Percentiles rank a stretch among this genome's conserved stretches.
These are phyloP conservation scores for Platyrinchus mystaceus DNA, from an alignment of 2,797 vertebrate genomes.

Conservation along the genomic window DNA sequence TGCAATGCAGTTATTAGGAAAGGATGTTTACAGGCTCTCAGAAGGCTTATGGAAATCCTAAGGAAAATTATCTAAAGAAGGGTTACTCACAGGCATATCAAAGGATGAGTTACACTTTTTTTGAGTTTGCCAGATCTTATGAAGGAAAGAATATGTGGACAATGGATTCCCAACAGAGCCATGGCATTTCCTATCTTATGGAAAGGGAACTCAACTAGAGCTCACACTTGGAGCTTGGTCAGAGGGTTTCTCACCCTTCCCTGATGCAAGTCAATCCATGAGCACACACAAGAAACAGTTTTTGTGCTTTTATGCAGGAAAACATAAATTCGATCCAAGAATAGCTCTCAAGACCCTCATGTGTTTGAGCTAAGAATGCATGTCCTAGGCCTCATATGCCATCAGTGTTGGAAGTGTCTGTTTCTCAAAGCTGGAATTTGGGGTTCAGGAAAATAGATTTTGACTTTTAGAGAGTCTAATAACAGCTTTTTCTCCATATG, in stretches of 20 bases:
- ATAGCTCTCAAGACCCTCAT: background rate
- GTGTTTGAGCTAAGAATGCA: background rate
- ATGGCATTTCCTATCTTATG: background rate
- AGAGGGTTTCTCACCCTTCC: background rate
- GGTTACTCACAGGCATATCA: background rate
- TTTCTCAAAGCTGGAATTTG: background rate
- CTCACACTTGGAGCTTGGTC: background rate
- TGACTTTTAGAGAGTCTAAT: background rate
- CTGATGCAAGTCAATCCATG: background rate
- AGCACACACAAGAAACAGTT: background rate
- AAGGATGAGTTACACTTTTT: background rate
- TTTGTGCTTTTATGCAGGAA: background rate
- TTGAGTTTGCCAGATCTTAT: background rate
- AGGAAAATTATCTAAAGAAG: background rate
- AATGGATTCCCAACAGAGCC: background rate
- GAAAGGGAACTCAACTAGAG: background rate
- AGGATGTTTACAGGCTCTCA: background rate
- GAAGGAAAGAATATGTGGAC: background rate
- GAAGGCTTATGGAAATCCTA: background rate
- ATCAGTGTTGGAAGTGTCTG: background rate
- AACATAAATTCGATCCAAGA: background rate
- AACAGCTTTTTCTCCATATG: slow-evolving; percentile 1
- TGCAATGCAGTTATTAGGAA: background rate
- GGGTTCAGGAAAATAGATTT: background rate
- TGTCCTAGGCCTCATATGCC: background rate